Conservation (phyloP, 1,140 invertebrate species). For the Cydia splendana region DNA sequence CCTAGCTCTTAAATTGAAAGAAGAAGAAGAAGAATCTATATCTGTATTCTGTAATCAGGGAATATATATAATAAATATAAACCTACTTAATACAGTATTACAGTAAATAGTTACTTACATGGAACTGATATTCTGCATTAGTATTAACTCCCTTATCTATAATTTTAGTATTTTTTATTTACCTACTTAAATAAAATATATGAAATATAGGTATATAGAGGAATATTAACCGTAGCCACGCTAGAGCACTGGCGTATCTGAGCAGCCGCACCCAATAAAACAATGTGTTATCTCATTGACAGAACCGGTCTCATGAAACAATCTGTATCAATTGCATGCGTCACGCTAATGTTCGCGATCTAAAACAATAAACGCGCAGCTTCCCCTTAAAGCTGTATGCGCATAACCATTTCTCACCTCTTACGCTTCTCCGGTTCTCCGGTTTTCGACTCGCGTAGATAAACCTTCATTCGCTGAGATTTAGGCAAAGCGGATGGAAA, state of each 20-base stretch:
- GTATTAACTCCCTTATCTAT: too few relatives aligned
- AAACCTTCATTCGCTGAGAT: slow-evolving; percentile 49
- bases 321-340: slow-evolving; percentile 28
- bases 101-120: too few relatives aligned
- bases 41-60: too few relatives aligned
- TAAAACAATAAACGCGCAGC: slow-evolving; percentile 39
- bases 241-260: neutral
- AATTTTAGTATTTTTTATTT: too few relatives aligned
- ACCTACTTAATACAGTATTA: too few relatives aligned
- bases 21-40: too few relatives aligned
- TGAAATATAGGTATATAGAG: too few relatives aligned
- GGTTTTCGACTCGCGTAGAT: slow-evolving; percentile 36
- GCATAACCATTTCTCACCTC: neutral
- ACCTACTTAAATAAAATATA: too few relatives aligned
- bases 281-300: neutral
- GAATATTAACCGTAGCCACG: neutral
- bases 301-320: neutral
- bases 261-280: neutral
- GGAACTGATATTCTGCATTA: too few relatives aligned
- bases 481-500: slow-evolving; percentile 49
- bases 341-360: slow-evolving; percentile 16
- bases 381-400: neutral
- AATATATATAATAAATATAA: neutral
- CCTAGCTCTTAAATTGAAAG: too few relatives aligned
- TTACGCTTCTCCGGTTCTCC: slow-evolving; percentile 5